These are phyloP conservation scores for Agriopis leucophaearia DNA, from an alignment of 2,888 invertebrate genomes.

Conservation along the genomic window DNA sequence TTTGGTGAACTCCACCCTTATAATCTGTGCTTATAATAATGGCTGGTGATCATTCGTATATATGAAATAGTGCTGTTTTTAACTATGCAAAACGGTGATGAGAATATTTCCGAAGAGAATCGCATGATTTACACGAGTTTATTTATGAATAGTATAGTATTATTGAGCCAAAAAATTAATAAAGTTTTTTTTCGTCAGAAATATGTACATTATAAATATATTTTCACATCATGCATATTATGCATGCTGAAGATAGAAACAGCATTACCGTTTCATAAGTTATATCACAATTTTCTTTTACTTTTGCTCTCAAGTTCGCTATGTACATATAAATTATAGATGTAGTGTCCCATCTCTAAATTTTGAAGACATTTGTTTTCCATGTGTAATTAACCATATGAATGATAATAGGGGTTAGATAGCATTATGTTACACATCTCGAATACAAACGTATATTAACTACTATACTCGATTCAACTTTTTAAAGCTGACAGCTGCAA, in stretches of 20 bases:
- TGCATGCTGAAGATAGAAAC: background rate
- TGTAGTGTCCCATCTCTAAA: background rate
- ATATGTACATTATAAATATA: background rate
- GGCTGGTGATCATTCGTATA: background rate
- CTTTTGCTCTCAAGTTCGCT: background rate
- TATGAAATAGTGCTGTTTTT: constrained; percentile 18
- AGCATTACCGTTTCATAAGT: background rate
- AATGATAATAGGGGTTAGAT: background rate
- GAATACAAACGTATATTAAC: background rate
- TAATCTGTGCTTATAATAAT: background rate
- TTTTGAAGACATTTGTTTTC: constrained; percentile 1
- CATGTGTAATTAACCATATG: background rate
- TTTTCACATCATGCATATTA: background rate
- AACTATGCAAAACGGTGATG: constrained; percentile 27
- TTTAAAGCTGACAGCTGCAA: too few relatives aligned
- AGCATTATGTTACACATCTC: background rate
- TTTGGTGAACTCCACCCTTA: constrained; percentile 7
- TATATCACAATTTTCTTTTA: background rate
- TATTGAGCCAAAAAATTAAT: too few relatives aligned
- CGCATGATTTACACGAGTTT: background rate
- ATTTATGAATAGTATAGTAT: too few relatives aligned
- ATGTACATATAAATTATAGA: background rate
- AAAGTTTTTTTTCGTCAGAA: background rate
- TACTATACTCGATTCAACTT: too few relatives aligned
- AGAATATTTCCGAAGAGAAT: constrained; percentile 21